Evolutionary conservation across 2,113 vertebrate genomes (phyloP).

Genomic region (Macrotus californicus): DNA sequence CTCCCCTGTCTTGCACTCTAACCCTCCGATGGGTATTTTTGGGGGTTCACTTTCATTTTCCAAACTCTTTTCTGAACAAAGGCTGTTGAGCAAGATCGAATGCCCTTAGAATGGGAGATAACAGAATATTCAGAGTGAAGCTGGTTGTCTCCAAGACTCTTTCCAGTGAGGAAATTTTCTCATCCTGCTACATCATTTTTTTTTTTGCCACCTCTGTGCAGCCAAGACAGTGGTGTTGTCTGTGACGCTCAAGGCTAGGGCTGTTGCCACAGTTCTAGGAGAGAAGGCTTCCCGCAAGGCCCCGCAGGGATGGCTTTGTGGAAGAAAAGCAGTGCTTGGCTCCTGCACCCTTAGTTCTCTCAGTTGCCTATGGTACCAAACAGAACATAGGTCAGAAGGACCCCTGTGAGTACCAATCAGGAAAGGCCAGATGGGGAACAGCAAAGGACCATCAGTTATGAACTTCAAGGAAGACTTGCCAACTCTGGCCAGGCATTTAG

Average conservation of each 20-base stretch:
- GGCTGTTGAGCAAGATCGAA: not conserved
- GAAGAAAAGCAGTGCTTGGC: not conserved
- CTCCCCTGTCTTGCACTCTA: not conserved
- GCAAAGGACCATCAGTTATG: not conserved
- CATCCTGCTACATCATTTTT: not conserved
- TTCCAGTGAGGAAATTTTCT: not conserved
- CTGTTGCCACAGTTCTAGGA: not conserved
- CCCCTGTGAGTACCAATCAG: not conserved
- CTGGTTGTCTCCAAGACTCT: not conserved
- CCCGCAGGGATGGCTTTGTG: not conserved
- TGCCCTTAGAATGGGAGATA: not conserved
- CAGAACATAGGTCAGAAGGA: not conserved
- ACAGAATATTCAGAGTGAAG: not conserved
- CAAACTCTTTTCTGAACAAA: not conserved
- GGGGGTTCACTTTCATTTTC: not conserved
- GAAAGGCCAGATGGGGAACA: not conserved
- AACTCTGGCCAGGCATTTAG: not conserved
- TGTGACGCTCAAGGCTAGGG: not conserved
- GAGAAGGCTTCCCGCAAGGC: not conserved
- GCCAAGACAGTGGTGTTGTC: not conserved
- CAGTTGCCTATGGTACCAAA: not conserved
- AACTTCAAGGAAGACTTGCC: not conserved
- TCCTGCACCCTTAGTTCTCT: not conserved
- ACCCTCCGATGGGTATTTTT: not conserved
- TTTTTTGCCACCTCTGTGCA: not conserved